phyloP scores from a whole-genome alignment of 2,888 invertebrate species.

The Pseudanteris insignis region DNA sequence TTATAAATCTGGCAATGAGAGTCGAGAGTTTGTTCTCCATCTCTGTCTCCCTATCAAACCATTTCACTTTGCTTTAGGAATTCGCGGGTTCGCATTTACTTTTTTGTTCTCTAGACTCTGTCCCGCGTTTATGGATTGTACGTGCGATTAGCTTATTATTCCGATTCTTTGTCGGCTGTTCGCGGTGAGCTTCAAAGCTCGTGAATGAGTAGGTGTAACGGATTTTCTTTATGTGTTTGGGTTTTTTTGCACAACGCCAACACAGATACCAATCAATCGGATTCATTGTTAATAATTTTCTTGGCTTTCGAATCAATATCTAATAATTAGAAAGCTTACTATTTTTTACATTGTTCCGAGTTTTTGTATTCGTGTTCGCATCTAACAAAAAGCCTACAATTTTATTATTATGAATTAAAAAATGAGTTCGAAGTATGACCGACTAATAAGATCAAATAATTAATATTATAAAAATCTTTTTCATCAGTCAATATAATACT shows the following conservation, averaged over 20 bases:
- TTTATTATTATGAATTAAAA: no score
- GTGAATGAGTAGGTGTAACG: slow-evolving; percentile 30
- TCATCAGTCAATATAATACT: no score
- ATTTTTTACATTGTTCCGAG: no score
- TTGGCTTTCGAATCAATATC: no score
- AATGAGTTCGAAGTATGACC: no score
- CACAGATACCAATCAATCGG: slow-evolving; percentile 3
- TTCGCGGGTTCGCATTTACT: slow-evolving; percentile 42
- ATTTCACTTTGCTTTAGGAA: slow-evolving; percentile 27
- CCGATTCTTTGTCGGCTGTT: slow-evolving; percentile 55
- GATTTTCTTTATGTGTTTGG: background rate
- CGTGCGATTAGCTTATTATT: slow-evolving; percentile 60
- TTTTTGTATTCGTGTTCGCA: background rate
- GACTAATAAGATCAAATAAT: no score
- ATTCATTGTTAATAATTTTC: slow-evolving; percentile 9
- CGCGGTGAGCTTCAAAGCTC: slow-evolving; percentile 47
- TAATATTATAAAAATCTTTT: no score
- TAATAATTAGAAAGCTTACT: no score
- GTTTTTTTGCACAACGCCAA: slow-evolving; percentile 11
- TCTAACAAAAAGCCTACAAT: no score
- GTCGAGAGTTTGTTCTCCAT: slow-evolving; percentile 36
- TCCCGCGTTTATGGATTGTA: slow-evolving; percentile 43
- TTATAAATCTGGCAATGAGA: slow-evolving; percentile 41
- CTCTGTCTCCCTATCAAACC: slow-evolving; percentile 31
- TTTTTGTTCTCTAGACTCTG: slow-evolving; percentile 37